phyloP scores from a whole-genome alignment of 2,888 invertebrate species.

The Eristalis pertinax region DNA sequence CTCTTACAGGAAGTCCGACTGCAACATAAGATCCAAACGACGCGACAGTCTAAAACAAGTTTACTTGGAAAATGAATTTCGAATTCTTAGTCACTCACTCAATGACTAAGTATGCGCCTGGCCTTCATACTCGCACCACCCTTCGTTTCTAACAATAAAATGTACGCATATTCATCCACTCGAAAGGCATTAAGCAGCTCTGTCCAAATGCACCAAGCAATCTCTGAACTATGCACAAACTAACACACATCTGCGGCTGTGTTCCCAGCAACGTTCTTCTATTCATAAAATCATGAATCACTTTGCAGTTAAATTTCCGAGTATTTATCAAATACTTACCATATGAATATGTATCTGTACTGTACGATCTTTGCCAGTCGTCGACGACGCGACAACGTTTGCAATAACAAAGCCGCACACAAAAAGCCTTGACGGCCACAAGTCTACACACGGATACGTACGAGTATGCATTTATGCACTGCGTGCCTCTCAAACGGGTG shows the following conservation, averaged over 20 bases:
- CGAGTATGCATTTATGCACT: constrained; percentile 14
- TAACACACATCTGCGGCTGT: background rate
- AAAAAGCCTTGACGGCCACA: constrained; percentile 44
- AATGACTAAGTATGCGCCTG: background rate
- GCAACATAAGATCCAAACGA: no score
- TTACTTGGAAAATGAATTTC: background rate
- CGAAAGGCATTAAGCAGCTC: background rate
- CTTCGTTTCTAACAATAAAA: background rate
- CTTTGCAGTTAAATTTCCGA: constrained; percentile 31
- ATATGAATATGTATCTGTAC: constrained; percentile 37
- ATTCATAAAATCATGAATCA: constrained; percentile 59
- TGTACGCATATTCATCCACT: background rate
- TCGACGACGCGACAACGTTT: background rate
- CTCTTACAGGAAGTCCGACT: no score
- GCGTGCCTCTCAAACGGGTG: constrained; percentile 32
- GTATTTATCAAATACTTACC: constrained; percentile 38
- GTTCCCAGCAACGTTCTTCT: constrained; percentile 3
- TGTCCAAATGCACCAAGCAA: constrained; percentile 1
- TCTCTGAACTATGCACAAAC: background rate
- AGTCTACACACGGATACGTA: background rate
- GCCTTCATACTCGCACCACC: background rate
- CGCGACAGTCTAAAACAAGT: background rate
- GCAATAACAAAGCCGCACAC: constrained; percentile 34
- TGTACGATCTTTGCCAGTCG: constrained; percentile 33
- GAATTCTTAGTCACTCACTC: background rate